phyloP scores from a whole-genome alignment of 2,888 invertebrate genomes.

The Ornithoptera alexandrae region DNA sequence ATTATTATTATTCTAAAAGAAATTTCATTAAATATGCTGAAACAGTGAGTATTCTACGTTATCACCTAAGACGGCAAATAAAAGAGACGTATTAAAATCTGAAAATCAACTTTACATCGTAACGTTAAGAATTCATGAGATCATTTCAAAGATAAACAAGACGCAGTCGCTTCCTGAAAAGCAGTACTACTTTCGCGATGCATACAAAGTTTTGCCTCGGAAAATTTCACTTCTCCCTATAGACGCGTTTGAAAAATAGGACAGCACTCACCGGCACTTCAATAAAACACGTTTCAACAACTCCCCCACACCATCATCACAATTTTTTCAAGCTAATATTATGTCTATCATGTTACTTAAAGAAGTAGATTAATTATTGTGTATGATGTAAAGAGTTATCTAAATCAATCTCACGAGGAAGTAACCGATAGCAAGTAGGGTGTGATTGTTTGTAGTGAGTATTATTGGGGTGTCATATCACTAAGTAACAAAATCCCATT shows the following conservation, averaged over 20 bases:
- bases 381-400: background rate
- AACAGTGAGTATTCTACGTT: background rate
- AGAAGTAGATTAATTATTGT: background rate
- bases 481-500: too few relatives aligned
- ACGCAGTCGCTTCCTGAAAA: slow-evolving; percentile 18
- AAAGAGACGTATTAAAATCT: background rate
- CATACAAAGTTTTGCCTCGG: slow-evolving; percentile 11
- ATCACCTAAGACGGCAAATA: background rate
- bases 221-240: slow-evolving; percentile 19
- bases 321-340: background rate
- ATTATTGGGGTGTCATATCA: too few relatives aligned
- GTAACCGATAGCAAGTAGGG: too few relatives aligned
- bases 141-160: slow-evolving; percentile 26
- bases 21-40: background rate
- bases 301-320: background rate
- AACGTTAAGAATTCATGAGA: slow-evolving; percentile 15
- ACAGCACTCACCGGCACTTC: slow-evolving; percentile 15
- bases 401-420: too few relatives aligned
- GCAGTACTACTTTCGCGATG: slow-evolving; percentile 17
- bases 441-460: too few relatives aligned
- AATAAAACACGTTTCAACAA: slow-evolving; percentile 26
- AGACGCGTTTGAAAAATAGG: slow-evolving; percentile 24
- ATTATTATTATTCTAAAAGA: too few relatives aligned
- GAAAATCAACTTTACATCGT: slow-evolving; percentile 2
- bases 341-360: background rate